phyloP scores from a whole-genome alignment of 2,113 vertebrate species.

The Synodontis membranacea region DNA sequence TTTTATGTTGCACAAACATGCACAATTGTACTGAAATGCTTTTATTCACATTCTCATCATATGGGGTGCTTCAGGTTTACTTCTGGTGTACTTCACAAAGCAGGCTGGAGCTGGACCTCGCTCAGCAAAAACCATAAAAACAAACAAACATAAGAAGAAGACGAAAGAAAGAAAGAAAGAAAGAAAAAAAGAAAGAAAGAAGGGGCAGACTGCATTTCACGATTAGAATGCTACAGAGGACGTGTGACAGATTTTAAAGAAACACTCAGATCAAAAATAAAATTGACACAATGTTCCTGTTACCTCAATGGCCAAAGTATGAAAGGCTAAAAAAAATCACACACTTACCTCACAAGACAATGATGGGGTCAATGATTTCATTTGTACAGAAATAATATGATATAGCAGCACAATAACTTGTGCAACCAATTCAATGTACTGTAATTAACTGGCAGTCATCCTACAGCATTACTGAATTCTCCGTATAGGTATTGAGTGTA shows the following conservation, averaged over 20 bases:
- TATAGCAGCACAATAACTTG: background rate
- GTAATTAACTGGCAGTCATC: background rate
- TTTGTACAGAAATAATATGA: background rate
- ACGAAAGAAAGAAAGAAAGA: background rate
- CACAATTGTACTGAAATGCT: no score
- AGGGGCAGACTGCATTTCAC: background rate
- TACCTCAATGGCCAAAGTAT: background rate
- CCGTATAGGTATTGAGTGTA: no score
- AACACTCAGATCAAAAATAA: background rate
- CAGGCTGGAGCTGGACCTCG: background rate
- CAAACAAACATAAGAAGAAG: background rate
- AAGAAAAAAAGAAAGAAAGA: background rate
- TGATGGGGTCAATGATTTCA: background rate
- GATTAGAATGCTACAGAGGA: background rate
- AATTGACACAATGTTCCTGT: background rate
- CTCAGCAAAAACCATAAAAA: background rate
- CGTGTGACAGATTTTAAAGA: background rate
- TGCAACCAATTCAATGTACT: background rate
- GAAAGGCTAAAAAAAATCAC: background rate
- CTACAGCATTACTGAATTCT: background rate
- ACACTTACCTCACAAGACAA: background rate
- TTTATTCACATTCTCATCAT: no score
- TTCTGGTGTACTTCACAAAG: no score
- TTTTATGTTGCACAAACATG: no score
- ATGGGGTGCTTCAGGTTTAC: no score